phyloP scores from a whole-genome alignment of 2,797 vertebrate genomes.

The Zenarchopterus dispar region DNA sequence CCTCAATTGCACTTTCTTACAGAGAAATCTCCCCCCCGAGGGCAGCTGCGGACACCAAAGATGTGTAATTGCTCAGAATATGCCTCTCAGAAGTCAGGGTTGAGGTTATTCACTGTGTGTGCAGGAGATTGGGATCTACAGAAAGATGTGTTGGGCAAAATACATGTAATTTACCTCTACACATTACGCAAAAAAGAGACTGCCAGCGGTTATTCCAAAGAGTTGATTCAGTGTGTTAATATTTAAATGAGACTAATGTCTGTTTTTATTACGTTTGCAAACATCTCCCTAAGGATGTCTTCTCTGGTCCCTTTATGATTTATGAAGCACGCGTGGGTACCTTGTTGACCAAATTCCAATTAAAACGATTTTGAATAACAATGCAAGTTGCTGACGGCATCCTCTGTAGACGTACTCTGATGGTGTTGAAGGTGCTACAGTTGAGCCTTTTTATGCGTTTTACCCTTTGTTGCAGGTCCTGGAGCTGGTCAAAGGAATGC shows the following conservation, averaged over 20 bases:
- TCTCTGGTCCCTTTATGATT: slow-evolving; percentile 41
- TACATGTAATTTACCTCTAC: neutral
- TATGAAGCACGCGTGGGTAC: slow-evolving; percentile 5
- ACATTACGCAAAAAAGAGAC: neutral
- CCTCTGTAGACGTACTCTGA: neutral
- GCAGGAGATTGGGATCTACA: neutral
- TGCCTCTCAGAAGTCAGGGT: neutral
- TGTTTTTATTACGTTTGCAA: slow-evolving; percentile 43
- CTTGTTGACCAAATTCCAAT: slow-evolving; percentile 22
- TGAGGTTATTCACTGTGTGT: neutral
- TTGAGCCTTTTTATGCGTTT: neutral
- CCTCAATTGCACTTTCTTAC: neutral
- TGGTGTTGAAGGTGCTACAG: neutral
- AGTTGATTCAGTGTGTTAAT: slow-evolving; percentile 33
- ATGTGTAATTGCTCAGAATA: neutral
- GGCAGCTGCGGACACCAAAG: neutral
- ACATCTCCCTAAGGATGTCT: slow-evolving; percentile 29
- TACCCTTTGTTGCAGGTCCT: slow-evolving; percentile 83
- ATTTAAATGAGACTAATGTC: slow-evolving; percentile 38
- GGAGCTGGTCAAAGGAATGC: slow-evolving; percentile 97
- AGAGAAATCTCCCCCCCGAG: neutral
- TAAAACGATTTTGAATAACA: slow-evolving; percentile 23
- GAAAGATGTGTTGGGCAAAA: neutral
- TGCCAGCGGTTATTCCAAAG: slow-evolving; percentile 21
- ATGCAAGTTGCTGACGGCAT: slow-evolving; percentile 2